phyloP scores from a whole-genome alignment of 1,140 invertebrate species.

The Trissolcus basalis region DNA sequence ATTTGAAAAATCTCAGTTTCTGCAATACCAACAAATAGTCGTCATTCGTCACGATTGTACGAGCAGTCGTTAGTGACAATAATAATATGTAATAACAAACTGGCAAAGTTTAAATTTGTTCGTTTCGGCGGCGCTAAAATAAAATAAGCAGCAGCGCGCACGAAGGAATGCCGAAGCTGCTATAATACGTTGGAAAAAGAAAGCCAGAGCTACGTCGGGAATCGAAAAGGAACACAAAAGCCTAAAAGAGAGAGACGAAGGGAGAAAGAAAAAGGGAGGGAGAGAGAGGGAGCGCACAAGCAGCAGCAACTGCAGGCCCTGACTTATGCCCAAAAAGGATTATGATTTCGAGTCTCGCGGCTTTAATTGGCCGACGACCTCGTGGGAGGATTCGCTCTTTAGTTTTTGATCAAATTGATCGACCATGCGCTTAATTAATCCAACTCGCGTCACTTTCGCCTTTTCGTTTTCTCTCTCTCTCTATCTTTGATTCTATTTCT shows the following conservation, averaged over 20 bases:
- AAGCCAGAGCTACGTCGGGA: conserved; percentile 30
- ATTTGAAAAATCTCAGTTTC: too few relatives aligned
- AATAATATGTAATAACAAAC: too few relatives aligned
- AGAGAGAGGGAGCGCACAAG: conserved; percentile 24
- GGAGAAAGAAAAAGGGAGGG: conserved; percentile 29
- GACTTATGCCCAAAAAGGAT: conserved; percentile 39
- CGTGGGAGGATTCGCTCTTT: conserved; percentile 42
- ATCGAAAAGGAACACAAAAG: conserved; percentile 38
- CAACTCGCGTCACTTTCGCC: conserved; percentile 2
- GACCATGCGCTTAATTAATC: conserved; percentile 46
- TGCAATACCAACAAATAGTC: too few relatives aligned
- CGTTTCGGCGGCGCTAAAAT: conserved; percentile 69
- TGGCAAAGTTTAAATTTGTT: too few relatives aligned
- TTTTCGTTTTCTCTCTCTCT: conserved; percentile 7
- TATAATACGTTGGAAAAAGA: conserved; percentile 52
- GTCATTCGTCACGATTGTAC: too few relatives aligned
- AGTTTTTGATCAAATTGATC: conserved; percentile 40
- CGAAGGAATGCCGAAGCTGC: conserved; percentile 67
- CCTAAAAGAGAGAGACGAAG: conserved; percentile 24
- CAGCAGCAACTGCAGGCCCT: conserved; percentile 11
- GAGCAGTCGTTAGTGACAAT: too few relatives aligned
- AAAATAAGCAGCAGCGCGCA: conserved; percentile 63
- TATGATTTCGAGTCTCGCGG: conserved; percentile 26
- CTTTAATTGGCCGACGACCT: conserved; percentile 39
- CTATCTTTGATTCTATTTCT: not conserved